Evolutionary conservation across 2,113 vertebrate species (phyloP).

Genomic region (Cyanoramphus novaezelandiae): DNA sequence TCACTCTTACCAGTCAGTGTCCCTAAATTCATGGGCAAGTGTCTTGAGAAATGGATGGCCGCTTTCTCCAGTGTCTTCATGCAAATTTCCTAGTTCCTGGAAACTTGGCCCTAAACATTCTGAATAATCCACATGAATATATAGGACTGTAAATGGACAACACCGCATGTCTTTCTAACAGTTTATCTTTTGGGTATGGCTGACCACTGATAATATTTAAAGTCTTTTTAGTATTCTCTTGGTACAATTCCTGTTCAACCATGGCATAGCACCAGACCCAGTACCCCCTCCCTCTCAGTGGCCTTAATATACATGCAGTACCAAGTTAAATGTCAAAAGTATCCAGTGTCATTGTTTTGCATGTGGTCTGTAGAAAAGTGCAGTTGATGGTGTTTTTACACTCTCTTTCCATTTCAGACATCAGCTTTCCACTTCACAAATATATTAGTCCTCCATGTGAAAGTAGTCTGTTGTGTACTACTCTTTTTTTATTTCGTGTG

Average conservation of each 20-base stretch:
- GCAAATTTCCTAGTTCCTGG: background rate
- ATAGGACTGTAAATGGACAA: background rate
- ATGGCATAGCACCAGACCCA: rapidly evolving
- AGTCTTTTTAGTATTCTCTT: background rate
- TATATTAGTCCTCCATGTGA: background rate
- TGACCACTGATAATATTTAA: background rate
- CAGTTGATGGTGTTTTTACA: background rate
- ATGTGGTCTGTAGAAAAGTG: background rate
- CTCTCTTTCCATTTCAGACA: background rate
- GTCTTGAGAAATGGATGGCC: background rate
- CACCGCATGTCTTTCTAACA: background rate
- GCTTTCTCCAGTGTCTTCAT: background rate
- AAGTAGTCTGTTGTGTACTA: background rate
- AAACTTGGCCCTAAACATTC: background rate
- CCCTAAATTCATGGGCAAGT: background rate
- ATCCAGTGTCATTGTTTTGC: conserved; percentile 19
- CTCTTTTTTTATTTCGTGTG: background rate
- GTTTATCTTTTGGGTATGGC: background rate
- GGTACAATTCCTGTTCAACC: background rate
- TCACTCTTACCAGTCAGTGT: background rate
- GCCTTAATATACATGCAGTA: background rate
- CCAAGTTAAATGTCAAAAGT: conserved; percentile 55
- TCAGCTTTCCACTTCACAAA: background rate
- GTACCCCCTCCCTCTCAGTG: background rate
- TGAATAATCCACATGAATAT: background rate